Conservation (phyloP, 2,113 vertebrate genomes). For the Pangasianodon hypophthalmus region DNA sequence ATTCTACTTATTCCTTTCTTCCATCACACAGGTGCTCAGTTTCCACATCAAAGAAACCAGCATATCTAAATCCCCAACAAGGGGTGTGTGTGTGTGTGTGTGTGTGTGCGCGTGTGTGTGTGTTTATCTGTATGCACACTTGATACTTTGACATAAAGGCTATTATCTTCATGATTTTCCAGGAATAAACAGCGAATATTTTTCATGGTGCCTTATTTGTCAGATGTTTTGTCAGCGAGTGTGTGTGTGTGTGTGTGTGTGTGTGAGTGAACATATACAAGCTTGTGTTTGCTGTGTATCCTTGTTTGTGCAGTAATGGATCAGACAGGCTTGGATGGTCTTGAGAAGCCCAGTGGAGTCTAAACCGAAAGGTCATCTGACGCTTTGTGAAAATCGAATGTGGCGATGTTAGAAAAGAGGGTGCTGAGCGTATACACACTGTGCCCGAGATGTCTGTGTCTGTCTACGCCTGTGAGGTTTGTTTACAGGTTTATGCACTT, state of each 20-base stretch:
- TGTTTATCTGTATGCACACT: not conserved
- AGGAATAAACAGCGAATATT: not conserved
- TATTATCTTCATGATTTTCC: not conserved
- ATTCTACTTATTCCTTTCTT: slow-evolving; percentile 21
- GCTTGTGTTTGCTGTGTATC: slow-evolving; percentile 7
- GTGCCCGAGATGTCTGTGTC: not conserved
- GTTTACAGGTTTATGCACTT: slow-evolving; percentile 21
- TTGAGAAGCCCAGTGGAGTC: slow-evolving; percentile 41
- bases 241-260: slow-evolving; percentile 9
- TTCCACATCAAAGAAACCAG: not conserved
- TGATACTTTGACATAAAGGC: not conserved
- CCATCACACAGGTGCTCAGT: slow-evolving; percentile 17
- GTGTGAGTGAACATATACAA: not conserved
- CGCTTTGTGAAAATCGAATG: slow-evolving; percentile 48
- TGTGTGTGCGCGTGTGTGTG: slow-evolving; percentile 20
- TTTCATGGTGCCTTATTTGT: not conserved
- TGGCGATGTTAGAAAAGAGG: slow-evolving; percentile 38
- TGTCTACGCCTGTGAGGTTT: not conserved
- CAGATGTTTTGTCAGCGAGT: not conserved
- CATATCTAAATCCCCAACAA: not conserved
- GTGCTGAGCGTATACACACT: slow-evolving; percentile 6
- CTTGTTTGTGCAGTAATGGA: slow-evolving; percentile 21
- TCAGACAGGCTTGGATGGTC: slow-evolving; percentile 6
- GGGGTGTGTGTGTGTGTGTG: slow-evolving; percentile 8
- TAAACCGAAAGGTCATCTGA: slow-evolving; percentile 48